These are phyloP conservation scores for Otis tarda DNA, from an alignment of 2,113 vertebrate genomes.

Conservation along the genomic window DNA sequence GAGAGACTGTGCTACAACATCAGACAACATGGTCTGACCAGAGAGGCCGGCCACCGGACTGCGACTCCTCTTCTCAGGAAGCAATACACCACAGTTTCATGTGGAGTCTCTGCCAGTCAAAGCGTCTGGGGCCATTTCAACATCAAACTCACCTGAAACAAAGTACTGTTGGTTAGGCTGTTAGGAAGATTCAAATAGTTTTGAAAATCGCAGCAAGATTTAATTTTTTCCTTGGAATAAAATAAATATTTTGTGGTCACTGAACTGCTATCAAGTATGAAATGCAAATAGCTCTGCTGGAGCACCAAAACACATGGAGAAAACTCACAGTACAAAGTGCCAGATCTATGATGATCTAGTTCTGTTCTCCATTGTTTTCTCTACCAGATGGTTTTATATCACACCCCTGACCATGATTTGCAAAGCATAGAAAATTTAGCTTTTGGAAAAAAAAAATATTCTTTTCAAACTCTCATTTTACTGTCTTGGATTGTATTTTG, in stretches of 20 bases:
- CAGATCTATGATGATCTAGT: not conserved
- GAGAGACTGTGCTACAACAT: not conserved
- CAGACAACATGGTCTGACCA: not conserved
- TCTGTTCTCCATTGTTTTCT: constrained; percentile 6
- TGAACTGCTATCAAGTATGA: not conserved
- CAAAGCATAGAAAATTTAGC: not conserved
- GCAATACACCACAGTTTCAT: not conserved
- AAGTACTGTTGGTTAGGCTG: not conserved
- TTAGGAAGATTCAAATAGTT: not conserved
- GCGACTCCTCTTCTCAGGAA: not conserved
- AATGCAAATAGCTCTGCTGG: not conserved
- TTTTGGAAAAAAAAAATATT: not conserved
- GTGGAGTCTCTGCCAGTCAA: not conserved
- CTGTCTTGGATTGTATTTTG: not conserved
- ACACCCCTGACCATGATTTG: not conserved
- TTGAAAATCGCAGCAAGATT: not conserved
- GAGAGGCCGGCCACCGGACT: not conserved
- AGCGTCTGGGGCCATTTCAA: not conserved
- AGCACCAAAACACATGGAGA: not conserved
- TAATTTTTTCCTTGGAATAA: not conserved
- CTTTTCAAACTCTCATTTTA: not conserved
- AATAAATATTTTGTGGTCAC: not conserved
- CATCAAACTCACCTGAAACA: not conserved
- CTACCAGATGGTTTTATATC: not conserved
- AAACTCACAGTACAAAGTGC: not conserved